Base-by-base conservation (phyloP, 1,140 invertebrate genomes). In the Trichoplusia ni region DNA sequence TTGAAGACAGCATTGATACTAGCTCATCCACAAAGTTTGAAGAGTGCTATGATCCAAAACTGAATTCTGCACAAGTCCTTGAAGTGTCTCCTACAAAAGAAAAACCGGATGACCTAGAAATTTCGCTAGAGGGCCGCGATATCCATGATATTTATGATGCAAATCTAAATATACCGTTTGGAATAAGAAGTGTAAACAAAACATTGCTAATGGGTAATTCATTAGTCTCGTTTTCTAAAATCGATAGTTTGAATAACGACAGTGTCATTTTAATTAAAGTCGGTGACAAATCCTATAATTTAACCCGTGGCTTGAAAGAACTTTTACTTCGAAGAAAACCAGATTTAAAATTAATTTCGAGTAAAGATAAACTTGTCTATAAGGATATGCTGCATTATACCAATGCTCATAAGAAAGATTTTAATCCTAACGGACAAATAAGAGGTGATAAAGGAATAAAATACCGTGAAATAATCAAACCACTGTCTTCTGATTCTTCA, bases 401-500 rank as follows among this genome's bases (percentile, higher is more conserved):
- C 4, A 62, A 51, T 29, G 59, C 59, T 13, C 59, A 62, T 38
- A 49, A 51, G 40, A 49, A 46, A 51, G 18, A 40, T 40, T 62
- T 49, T 38, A n/a, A 38, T 37, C 44, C 59, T 5, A 62, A 51
- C 11, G 46, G 31, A 9, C 59, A 49, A 38, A 49, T 62, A 16
- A 62, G 51, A 18, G 46, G 59, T 37, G 46, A 62, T 21, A 62
- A 51, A 38, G 35, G 59, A 25, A 14, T 9, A 19, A 62, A 62
- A 62, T 62, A 62, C 31, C 31, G 18, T 13, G 8, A 38, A 37
- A 51, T 62, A 8, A 53, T 64, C 21, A 54, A 46, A 64, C 63
- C 40, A 37, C 25, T 38, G 19, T 37, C 38, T 38, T n/a, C n/a
- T n/a, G n/a, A 27, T 2, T 2, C 14, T 21, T 31, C 13, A 3